Evolutionary conservation across 2,113 vertebrate species (phyloP).

Genomic region (Tachysurus fulvidraco): DNA sequence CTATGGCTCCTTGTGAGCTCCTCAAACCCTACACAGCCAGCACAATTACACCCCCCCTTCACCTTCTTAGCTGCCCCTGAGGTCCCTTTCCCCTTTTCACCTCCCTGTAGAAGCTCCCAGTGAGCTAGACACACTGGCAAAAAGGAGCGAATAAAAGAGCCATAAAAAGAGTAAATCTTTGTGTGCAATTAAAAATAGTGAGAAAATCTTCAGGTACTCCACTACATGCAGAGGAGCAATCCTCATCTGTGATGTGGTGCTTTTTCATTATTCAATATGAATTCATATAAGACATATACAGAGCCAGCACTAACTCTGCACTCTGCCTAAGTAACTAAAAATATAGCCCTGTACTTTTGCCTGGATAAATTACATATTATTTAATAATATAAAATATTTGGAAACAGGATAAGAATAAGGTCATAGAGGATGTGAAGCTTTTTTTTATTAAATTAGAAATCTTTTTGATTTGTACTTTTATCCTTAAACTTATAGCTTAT

Average conservation of each 20-base stretch:
- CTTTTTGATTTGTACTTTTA: too few species aligned
- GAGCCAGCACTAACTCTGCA: not conserved
- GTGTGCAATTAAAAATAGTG: not conserved
- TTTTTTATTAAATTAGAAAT: not conserved
- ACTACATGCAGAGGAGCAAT: constrained; percentile 43
- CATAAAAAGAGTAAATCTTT: not conserved
- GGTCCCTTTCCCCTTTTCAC: constrained; percentile 52
- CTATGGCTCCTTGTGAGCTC: constrained; percentile 68
- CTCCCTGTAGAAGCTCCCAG: constrained; percentile 69
- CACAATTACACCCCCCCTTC: constrained; percentile 77
- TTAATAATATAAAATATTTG: not conserved
- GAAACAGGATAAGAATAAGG: not conserved
- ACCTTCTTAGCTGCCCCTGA: constrained; percentile 73
- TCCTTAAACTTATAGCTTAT: not conserved
- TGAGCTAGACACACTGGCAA: constrained; percentile 60
- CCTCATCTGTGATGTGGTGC: constrained; percentile 35
- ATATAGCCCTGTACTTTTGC: not conserved
- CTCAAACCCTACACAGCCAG: constrained; percentile 73
- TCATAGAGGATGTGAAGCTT: not conserved
- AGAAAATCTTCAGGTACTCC: constrained; percentile 56
- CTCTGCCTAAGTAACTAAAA: not conserved
- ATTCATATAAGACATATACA: not conserved
- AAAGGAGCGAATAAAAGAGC: constrained; percentile 12
- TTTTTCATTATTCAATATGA: constrained; percentile 1
- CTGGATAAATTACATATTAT: not conserved